phyloP scores from a whole-genome alignment of 2,888 invertebrate genomes.

The Acleris sparsana region DNA sequence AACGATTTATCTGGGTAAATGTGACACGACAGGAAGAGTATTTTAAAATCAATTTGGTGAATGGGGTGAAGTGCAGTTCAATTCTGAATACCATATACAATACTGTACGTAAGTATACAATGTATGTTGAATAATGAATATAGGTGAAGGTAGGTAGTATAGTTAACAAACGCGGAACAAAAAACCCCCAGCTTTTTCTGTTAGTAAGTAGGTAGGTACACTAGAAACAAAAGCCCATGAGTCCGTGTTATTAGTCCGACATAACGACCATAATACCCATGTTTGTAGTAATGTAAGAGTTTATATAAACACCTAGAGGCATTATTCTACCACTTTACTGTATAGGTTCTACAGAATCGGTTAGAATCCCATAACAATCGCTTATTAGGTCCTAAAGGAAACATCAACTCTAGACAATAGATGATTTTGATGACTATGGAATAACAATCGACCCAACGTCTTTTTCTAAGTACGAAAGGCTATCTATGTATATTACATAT shows the following conservation, averaged over 20 bases:
- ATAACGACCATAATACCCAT: too few relatives aligned
- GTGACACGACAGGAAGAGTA: conserved; percentile 20
- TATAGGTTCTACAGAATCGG: too few relatives aligned
- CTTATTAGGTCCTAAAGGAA: conserved; percentile 29
- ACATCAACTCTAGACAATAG: conserved; percentile 27
- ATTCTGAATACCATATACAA: background rate
- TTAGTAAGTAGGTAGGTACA: too few relatives aligned
- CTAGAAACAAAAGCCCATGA: conserved; percentile 10
- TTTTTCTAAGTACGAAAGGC: background rate
- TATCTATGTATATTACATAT: background rate
- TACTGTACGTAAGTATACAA: background rate
- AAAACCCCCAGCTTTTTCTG: too few relatives aligned
- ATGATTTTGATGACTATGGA: conserved; percentile 1
- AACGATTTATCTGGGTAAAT: conserved; percentile 14
- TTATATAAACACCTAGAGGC: too few relatives aligned
- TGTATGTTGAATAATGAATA: too few relatives aligned
- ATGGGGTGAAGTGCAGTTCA: conserved; percentile 22
- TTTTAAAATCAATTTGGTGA: conserved; percentile 23
- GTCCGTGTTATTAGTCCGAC: too few relatives aligned
- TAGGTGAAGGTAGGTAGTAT: too few relatives aligned
- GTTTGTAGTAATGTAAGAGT: too few relatives aligned
- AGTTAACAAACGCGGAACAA: too few relatives aligned
- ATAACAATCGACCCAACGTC: background rate
- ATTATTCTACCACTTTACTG: too few relatives aligned
- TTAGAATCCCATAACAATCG: conserved; percentile 5